Evolutionary conservation across 2,888 invertebrate species (phyloP), one percentile per base, ranked within the genome.

Genomic region (Lampropteryx suffumata): DNA sequence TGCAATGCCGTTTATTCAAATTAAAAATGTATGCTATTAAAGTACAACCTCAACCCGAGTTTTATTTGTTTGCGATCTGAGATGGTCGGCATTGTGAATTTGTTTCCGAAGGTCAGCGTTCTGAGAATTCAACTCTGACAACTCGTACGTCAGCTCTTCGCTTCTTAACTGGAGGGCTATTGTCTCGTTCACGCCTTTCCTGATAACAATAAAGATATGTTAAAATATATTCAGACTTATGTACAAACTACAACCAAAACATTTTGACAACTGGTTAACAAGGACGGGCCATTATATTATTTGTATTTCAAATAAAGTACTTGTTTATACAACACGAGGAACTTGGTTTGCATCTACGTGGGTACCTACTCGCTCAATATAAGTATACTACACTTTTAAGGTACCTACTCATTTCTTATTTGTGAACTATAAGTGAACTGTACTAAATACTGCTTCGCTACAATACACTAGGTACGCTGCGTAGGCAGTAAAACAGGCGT

Each of bases 51-150:
- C 79, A 28, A 82, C 34, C 67, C 66, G 79, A 26, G 47, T 47
- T 62, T 68, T 82, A 41, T 74, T 74, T 8, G 62, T 56, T 10
- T 69, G 62, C 1, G 76, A 67, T 47, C 72, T 77, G n/a, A 71
- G 53, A 53, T 78, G 66, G 33, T 84, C 81, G 3, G 65, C 62
- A 47, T 64, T 73, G 29, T 71, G 63, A 10, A 88, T 60, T 65
- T 79, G 77, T 67, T 84, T 88, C 30, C 69, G 71, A 29, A 87
- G 78, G 53, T 83, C 82, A 4, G 59, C 56, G 49, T 84, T 89
- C 55, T 80, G 71, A 0, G 82, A 71, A 60, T 76, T 73, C 30
- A 85, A 47, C 55, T 83, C 78, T 0, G 82, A 74, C 17, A 87
- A 11, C 48, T 80, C 73, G 35, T 66, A 76, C 0, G 71, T 78